These are phyloP conservation scores for Drosophila limbata DNA, from an alignment of 2,888 invertebrate species.

Conservation along the genomic window DNA sequence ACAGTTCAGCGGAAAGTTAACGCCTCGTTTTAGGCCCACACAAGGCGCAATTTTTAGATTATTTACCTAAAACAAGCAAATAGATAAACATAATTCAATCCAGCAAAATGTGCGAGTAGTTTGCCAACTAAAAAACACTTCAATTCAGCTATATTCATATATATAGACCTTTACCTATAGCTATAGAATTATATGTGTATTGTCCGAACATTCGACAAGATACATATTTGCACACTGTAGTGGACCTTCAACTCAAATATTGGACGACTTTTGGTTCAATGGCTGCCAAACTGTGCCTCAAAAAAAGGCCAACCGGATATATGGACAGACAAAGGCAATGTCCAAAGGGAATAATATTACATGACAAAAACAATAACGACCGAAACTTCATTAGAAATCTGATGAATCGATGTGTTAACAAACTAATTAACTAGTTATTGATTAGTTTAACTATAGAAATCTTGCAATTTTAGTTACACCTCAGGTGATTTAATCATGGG, in stretches of 20 bases:
- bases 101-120: too few relatives aligned
- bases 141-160: constrained; percentile 11
- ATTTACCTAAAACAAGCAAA: constrained; percentile 52
- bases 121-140: constrained; percentile 46
- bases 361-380: constrained; percentile 8
- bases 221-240: constrained; percentile 46
- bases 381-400: constrained; percentile 8
- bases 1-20: constrained; percentile 50
- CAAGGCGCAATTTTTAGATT: constrained; percentile 60
- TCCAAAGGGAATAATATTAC: constrained; percentile 10
- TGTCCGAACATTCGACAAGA: constrained; percentile 31
- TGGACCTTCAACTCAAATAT: constrained; percentile 52
- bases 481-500: constrained; percentile 26
- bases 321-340: background rate
- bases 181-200: constrained; percentile 14
- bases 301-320: constrained; percentile 12
- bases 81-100: constrained; percentile 55
- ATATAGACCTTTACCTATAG: constrained; percentile 10
- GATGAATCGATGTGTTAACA: background rate
- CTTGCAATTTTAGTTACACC: background rate
- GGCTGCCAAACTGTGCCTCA: constrained; percentile 14
- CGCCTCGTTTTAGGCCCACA: constrained; percentile 34
- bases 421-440: constrained; percentile 17
- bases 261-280: constrained; percentile 38
- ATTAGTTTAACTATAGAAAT: constrained; percentile 14